Base-by-base conservation (phyloP, 92 coral and sea anemone genomes). In the Epizoanthus rinbou region DNA sequence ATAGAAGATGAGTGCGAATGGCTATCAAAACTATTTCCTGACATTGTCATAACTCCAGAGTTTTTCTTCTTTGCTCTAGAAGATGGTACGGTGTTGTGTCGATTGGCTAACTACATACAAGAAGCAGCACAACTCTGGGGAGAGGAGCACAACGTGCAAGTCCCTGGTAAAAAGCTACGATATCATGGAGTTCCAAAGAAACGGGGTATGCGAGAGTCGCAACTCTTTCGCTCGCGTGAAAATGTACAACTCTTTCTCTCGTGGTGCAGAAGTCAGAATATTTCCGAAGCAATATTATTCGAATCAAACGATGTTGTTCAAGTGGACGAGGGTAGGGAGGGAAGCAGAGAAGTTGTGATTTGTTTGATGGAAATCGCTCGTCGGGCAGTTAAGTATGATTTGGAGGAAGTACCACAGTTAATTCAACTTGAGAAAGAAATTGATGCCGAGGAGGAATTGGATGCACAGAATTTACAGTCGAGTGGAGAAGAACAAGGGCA, bases 331-430 rank as follows among this genome's bases (percentile, higher is more conserved):
- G 95, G 95, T 64, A 75, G 99, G 45, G 98, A 96, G 64, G 99
- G 99, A 5, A 91, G 99, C 64, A 59, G 99, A 64, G 99, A 95
- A 71, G 92, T 97, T 18, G 95, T 97, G 69, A 97, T 97, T 41
- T 97, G 99, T 65, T 86, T 97, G 25, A 97, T 97, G 99, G 99
- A 97, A 79, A 94, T 97, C 50, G 99, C 97, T 16, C 75, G 99
- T 57, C 84, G 94, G 62, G 92, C 90, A 17, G 86, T 87, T 11
- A 76, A 70, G 73, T 97, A 88, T 57, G 95, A 97, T 31, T 84
- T 97, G 35, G 88, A 83, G 17, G 93, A 94, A 60, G 87, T 97
- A 1, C 99, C 99, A 17, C 90, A 94, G 75, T 69, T 97, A 58
- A 97, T 97, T 39, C 94, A 90, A 59, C 90, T 97, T 47, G 99